Evolutionary conservation across 2,888 invertebrate species (phyloP), one percentile per base, ranked within the genome.

Genomic region (Zaprionus bogoriensis): DNA sequence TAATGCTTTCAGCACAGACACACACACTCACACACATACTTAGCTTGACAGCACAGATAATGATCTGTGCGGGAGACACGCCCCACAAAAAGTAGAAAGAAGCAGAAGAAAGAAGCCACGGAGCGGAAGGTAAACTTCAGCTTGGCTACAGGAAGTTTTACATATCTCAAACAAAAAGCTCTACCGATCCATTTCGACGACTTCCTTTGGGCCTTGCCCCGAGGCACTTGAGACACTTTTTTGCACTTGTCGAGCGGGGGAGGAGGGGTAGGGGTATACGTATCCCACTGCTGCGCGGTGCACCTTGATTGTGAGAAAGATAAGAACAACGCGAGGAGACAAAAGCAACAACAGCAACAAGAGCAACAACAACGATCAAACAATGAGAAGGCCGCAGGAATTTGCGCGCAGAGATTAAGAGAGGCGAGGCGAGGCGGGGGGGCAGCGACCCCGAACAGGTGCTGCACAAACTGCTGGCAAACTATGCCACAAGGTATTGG

Each of bases 401-500:
- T 83, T 81, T 76, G 74, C 67, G 63, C 54, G 67, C 87, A 44
- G 72, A 87, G 87, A 86, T 87, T 87, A 87, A 75, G 42, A 19
- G 12, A n/a, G 54, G 9, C 27, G 36, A 23, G 23, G 10, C 6
- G 20, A 23, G 23, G 22, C 25, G 17, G 22, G 17, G 44, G 48
- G 14, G 30, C 12, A 51, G 67, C 28, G 44, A 23, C 64, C 64
- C 42, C 46, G 71, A 82, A 85, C 85, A 85, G 86, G 83, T 81
- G 86, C 81, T 79, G 86, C 68, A 80, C 67, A 68, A 83, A 78
- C 12, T 41, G 41, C 17, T 84, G 81, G 79, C 72, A 76, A 89
- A 88, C 87, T 89, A 89, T 90, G 89, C 87, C 88, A 87, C 89
- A 87, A 88, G 88, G 90, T 88, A 90, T 90, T 88, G 89, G 85